These are phyloP conservation scores for Ceratitis capitata DNA, from an alignment of 1,140 invertebrate genomes.

Conservation along the genomic window DNA sequence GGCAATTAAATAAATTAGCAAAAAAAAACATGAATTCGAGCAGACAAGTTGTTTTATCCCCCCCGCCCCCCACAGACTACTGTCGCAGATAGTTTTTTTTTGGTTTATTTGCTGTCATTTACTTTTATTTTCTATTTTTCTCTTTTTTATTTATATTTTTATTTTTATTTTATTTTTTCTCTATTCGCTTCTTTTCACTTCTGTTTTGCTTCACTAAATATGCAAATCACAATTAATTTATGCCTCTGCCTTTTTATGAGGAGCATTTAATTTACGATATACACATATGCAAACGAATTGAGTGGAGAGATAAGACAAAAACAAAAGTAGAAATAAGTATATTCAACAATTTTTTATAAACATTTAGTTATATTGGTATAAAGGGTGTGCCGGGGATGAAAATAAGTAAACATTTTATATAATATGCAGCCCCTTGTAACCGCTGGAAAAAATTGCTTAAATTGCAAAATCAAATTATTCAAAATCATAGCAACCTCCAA, in stretches of 20 bases:
- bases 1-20: slow-evolving; percentile 10
- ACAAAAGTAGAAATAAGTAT: not conserved
- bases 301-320: not conserved
- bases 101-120: not conserved
- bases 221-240: slow-evolving; percentile 36
- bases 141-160: no score
- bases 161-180: no score
- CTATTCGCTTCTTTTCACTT: not conserved
- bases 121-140: slow-evolving; percentile 6
- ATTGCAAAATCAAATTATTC: no score
- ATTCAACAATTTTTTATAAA: not conserved
- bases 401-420: no score
- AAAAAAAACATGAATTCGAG: not conserved
- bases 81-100: no score
- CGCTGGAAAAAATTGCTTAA: no score
- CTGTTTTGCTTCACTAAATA: slow-evolving; percentile 25
- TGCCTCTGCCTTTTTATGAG: slow-evolving; percentile 26
- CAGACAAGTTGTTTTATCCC: not conserved
- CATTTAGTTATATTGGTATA: not conserved
- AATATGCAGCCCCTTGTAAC: no score
- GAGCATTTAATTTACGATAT: slow-evolving; percentile 31
- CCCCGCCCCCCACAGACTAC: not conserved
- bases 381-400: not conserved
- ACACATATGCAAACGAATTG: not conserved
- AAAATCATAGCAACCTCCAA: no score